phyloP scores from a whole-genome alignment of 2,113 vertebrate species.

The Lonchura striata region DNA sequence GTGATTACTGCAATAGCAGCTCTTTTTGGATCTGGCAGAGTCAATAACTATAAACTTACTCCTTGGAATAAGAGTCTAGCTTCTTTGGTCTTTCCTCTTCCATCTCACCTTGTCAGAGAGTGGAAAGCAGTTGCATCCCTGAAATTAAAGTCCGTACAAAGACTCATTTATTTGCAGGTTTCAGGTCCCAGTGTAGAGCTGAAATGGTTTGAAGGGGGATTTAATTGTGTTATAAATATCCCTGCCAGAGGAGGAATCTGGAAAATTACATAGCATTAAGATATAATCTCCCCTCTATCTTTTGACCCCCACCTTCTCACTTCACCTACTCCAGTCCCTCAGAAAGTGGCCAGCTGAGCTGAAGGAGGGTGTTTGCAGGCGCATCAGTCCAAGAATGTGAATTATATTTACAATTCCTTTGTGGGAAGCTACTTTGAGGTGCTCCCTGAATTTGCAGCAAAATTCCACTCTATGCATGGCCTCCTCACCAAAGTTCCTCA shows the following conservation, averaged over 20 bases:
- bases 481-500: fast-evolving
- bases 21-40: background rate
- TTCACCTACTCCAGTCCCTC: background rate
- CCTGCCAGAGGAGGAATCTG: background rate
- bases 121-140: background rate
- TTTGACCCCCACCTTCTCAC: background rate
- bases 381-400: background rate
- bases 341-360: background rate
- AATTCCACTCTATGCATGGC: background rate
- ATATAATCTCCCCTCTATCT: background rate
- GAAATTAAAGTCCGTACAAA: background rate
- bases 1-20: background rate
- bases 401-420: background rate
- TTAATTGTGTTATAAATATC: background rate
- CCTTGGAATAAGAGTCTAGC: background rate
- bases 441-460: background rate
- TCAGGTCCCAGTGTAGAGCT: background rate
- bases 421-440: background rate
- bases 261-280: background rate
- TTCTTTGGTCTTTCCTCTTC: background rate
- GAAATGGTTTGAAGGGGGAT: background rate
- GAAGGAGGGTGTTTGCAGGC: background rate
- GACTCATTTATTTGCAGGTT: background rate
- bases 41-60: background rate
- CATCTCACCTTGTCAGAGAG: background rate